phyloP scores from a whole-genome alignment of 1,140 invertebrate genomes.

The Venustaconcha ellipsiformis region DNA sequence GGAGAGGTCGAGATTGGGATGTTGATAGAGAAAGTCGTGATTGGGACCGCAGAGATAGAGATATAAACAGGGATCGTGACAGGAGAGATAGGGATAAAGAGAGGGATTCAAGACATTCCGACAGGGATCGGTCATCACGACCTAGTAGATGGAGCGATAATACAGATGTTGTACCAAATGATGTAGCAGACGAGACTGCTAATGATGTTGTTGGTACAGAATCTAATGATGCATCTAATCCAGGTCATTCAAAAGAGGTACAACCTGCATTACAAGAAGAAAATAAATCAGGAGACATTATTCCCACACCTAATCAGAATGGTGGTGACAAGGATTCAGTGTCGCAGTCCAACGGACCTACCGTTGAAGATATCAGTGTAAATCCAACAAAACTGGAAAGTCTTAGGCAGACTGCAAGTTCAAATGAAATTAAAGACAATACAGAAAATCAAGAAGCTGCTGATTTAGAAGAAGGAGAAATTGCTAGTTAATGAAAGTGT shows the following conservation, averaged over 20 bases:
- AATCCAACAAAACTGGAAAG: too few relatives aligned
- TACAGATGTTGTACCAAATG: background rate
- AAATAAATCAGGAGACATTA: too few relatives aligned
- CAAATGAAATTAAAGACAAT: background rate
- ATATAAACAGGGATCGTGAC: conserved; percentile 38
- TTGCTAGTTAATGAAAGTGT: conserved; percentile 13
- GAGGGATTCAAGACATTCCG: too few relatives aligned
- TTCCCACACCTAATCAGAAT: too few relatives aligned
- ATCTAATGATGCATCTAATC: background rate
- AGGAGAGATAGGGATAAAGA: conserved; percentile 1
- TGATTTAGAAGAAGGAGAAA: conserved; percentile 27
- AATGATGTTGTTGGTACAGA: background rate
- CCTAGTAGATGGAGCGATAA: conserved; percentile 30
- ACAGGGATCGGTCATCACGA: conserved; percentile 21
- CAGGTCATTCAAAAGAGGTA: too few relatives aligned
- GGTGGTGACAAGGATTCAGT: too few relatives aligned
- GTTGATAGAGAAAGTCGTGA: conserved; percentile 17
- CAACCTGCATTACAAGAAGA: too few relatives aligned
- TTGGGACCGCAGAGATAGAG: conserved; percentile 51
- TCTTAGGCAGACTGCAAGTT: background rate
- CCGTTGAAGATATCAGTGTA: too few relatives aligned
- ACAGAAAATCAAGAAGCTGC: background rate
- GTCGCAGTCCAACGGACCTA: too few relatives aligned
- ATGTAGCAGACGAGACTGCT: conserved; percentile 1
- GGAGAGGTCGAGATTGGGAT: conserved; percentile 15